A percentile compares a stretch with the other conserved stretches of the same genome.
phyloP scores from a whole-genome alignment of 2,797 vertebrate genomes.

The Tenualosa ilisha region DNA sequence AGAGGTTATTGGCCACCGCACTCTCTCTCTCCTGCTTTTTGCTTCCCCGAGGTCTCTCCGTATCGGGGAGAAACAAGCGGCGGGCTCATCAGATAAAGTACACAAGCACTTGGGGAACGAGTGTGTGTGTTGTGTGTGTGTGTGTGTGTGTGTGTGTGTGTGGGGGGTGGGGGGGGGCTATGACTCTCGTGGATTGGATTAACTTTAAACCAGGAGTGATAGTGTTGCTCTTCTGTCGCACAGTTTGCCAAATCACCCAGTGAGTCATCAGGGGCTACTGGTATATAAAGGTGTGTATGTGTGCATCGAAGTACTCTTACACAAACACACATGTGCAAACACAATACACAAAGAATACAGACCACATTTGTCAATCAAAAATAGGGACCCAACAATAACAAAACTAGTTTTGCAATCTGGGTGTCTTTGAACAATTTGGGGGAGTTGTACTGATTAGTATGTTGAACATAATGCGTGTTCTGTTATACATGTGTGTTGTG shows the following conservation, averaged over 20 bases:
- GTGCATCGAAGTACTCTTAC: background rate
- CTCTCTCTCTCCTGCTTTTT: background rate
- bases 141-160: background rate
- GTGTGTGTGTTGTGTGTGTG: background rate
- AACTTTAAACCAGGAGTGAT: conserved; percentile 34
- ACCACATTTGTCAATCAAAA: no score
- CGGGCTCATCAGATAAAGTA: conserved; percentile 30
- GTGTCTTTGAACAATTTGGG: no score
- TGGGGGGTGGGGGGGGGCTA: background rate
- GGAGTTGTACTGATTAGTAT: no score
- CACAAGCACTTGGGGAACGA: background rate
- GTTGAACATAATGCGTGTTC: no score
- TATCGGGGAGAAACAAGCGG: conserved; percentile 28
- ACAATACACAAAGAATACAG: background rate
- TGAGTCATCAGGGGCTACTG: background rate
- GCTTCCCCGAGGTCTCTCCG: background rate
- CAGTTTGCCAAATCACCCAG: background rate
- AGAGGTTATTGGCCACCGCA: conserved; percentile 69
- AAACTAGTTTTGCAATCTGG: no score
- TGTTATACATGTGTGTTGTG: no score
- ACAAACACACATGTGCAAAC: background rate
- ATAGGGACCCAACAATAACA: no score
- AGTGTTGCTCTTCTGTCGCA: background rate
- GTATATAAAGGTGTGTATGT: background rate
- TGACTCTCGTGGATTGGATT: conserved; percentile 17